Conservation (phyloP, 2,888 invertebrate species). For the Spisula subtruncata region DNA sequence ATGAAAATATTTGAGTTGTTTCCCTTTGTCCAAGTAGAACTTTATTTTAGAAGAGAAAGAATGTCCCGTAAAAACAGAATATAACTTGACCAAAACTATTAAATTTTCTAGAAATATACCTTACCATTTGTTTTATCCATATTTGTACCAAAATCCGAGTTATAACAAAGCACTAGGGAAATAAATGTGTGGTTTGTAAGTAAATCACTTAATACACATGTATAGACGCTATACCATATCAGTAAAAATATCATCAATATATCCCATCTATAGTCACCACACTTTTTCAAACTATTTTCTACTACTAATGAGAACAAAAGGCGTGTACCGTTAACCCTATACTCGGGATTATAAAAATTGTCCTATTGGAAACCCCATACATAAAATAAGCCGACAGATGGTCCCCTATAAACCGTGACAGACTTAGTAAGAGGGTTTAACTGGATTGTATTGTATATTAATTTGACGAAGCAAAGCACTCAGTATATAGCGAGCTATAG, state of each 20-base stretch:
- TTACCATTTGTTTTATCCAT: not conserved
- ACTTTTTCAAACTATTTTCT: not conserved
- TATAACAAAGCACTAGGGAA: not conserved
- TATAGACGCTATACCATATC: not conserved
- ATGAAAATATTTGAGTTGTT: not conserved
- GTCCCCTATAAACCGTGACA: constrained; percentile 52
- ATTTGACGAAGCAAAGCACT: constrained; percentile 60
- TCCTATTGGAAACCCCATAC: constrained; percentile 52
- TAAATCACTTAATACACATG: constrained; percentile 3
- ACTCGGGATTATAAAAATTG: constrained; percentile 31
- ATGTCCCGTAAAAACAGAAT: too few species aligned
- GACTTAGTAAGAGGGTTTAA: constrained; percentile 63
- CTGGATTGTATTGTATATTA: constrained; percentile 70
- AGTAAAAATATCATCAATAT: not conserved
- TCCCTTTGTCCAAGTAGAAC: not conserved
- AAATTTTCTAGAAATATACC: not conserved
- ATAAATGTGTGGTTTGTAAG: not conserved
- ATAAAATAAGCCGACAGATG: constrained; percentile 66
- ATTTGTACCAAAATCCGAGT: constrained; percentile 6
- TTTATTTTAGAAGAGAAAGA: too few species aligned
- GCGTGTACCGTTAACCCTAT: constrained; percentile 42
- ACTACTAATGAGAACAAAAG: constrained; percentile 19
- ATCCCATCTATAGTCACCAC: not conserved
- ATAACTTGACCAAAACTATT: too few species aligned
- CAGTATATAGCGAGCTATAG: constrained; percentile 50